Base-by-base conservation (phyloP, 1,140 invertebrate genomes). In the Grapholita molesta region DNA sequence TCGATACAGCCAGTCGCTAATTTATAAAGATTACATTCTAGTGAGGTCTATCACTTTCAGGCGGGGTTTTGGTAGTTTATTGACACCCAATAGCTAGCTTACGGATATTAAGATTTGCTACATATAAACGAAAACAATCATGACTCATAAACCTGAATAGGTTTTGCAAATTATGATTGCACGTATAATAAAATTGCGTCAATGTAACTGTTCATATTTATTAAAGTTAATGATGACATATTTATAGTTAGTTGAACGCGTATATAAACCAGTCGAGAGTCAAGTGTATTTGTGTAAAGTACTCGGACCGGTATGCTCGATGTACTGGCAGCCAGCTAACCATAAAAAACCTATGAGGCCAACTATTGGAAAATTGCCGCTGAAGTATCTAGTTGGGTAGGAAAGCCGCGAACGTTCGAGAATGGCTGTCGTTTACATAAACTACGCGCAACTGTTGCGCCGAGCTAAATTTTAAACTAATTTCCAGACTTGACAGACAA, bases 331-430 rank as follows among this genome's bases (percentile, higher is more conserved):
- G 25, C 25, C 55, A 8, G 15, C 25, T 61, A 30, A 30, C 55
- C 25, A 61, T 61, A 61, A 61, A 61, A 61, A 67, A 23, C 35
- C 66, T 48, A 67, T 52, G 35, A 67, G 21, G 38, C 66, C 42
- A 32, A 53, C 24, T 57, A 35, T 68, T 33, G 66, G 66, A 68
- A 68, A 68, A 68, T 68, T 67, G 18, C 23, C 66, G 52, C 66
- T 57, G 18, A 68, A 23, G 48, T 69, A 69, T 64, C 69, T 65
- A 66, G 75, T 75, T 64, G 52, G 75, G 64, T 72, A 82, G 78
- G 78, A 85, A 83, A 85, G 79, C 75, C 73, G 70, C 71, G 80
- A 80, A 83, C 75, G 72, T 75, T 82, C 83, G 76, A 83, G 83
- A 82, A 74, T n/a, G 61, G 65, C 73, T 72, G 69, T 68, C 71